Evolutionary conservation across 1,140 invertebrate species (phyloP), one percentile per base, ranked within the genome.

Genomic region (Sesamia nonagrioides): DNA sequence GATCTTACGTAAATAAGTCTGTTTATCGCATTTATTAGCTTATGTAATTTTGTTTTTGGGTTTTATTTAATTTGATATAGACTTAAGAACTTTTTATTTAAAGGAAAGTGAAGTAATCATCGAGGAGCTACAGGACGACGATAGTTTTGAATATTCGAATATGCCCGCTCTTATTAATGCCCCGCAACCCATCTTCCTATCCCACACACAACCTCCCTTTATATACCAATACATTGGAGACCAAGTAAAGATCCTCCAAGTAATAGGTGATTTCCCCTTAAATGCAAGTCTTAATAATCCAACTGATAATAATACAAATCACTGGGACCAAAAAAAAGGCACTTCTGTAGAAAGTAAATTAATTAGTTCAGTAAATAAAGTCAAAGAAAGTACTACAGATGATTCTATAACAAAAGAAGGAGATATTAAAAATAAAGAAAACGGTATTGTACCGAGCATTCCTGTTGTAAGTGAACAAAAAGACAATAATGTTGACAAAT

Each of bases 71-170:
- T 86, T 90, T 90, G 86, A 95, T 91, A 81, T 88, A 91, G 89
- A 93, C 87, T 89, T 88, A 90, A 88, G 88, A 80, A 84, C 87
- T 91, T 95, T 95, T 92, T 94, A 90, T 95, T 95, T 95, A 93
- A 95, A 95, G 95, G 95, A 93, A 87, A 87, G 86, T 86, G 92
- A 95, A 91, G 90, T 95, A 68, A 91, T 93, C 91, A 93, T 94
- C 89, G 95, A 95, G 91, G 94, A 95, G 90, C 88, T 94, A 85
- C 90, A 92, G 68, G 94, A 94, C 86, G 88, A 93, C 84, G 89
- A 94, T 89, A 87, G 60, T 82, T 87, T 91, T 88, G 90, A 89
- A 86, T 92, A 89, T 91, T 79, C 90, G 77, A 91, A 90, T 90
- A 93, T 92, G 90, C 92, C 92, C 80, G 86, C 91, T 79, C 88